Evolutionary conservation across 2,888 invertebrate genomes (phyloP), one percentile per base, ranked within the genome.

Genomic region (Chymomyza amoena): DNA sequence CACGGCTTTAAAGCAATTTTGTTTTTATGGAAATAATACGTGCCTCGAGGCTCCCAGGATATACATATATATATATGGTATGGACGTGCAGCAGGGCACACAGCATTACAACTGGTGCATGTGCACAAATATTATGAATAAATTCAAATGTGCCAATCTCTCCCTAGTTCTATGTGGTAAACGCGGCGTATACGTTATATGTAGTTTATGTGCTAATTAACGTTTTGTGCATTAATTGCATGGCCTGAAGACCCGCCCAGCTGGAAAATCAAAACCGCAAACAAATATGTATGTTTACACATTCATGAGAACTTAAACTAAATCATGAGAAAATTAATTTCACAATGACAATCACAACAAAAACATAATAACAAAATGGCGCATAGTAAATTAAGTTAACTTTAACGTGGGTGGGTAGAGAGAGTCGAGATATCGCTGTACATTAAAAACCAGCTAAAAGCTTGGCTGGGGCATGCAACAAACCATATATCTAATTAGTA

Each of bases 241-340:
- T 64, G 68, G 67, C 75, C 76, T 84, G 78, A 77, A 80, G 73
- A 57, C 74, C 74, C 76, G 73, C 70, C 79, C 84, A 79, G 73
- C 84, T 77, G 80, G 81, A 78, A 77, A 86, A 86, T 84, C 84
- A 84, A 86, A 84, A 79, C 80, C 86, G 69, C 86, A 81, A 72
- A 72, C 64, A 32, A 25, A 64, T 32, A 56, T 16, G 45, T 16
- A 64, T 10, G 10, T 39, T 13, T 1, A 15, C 62, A 62, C 39
- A 62, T 15, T 16, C 25, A 54, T 54, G 54, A 15, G 13, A 54
- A 16, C 15, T 83, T 77, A 76, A 84, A 85, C 86, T 83, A 78
- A 84, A 81, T 85, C 83, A 84, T 83, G 75, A 81, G 83, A 81
- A 85, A 85, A 84, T 84, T 85, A 85, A 84, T 84, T 85, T 81